These are phyloP conservation scores for Lamprologus sp. DNA, from an alignment of 2,113 vertebrate species.

Conservation along the genomic window DNA sequence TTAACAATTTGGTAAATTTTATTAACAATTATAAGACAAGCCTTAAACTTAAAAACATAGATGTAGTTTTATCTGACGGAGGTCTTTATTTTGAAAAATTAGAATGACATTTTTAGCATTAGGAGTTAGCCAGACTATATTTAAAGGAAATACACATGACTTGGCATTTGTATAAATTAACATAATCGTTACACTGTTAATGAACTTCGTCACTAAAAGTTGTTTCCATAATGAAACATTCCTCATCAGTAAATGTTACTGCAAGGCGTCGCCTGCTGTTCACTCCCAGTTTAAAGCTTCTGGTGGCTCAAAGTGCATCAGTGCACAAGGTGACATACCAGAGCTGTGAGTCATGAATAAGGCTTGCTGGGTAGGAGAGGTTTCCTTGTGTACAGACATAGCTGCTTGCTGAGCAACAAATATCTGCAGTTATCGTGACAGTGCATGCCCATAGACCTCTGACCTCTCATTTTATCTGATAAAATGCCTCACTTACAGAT, in stretches of 20 bases:
- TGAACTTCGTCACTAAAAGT: not conserved
- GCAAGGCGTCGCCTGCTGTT: not conserved
- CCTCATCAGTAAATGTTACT: not conserved
- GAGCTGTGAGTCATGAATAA: conserved; percentile 5
- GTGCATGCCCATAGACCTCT: not conserved
- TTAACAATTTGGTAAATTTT: not conserved
- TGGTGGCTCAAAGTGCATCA: conserved; percentile 28
- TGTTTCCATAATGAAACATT: not conserved
- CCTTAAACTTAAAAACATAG: not conserved
- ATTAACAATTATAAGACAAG: not conserved
- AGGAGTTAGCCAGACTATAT: not conserved
- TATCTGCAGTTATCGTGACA: not conserved
- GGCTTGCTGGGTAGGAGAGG: not conserved
- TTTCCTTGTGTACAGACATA: not conserved
- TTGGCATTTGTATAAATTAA: not conserved
- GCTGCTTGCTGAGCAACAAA: not conserved
- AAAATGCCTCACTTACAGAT: not conserved
- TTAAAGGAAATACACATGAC: not conserved
- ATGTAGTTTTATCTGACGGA: not conserved
- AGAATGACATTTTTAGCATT: not conserved
- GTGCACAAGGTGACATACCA: conserved; percentile 5
- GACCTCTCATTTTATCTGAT: not conserved
- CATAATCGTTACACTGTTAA: not conserved
- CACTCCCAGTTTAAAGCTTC: not conserved
- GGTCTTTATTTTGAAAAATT: not conserved